Base-by-base conservation (phyloP, 2,113 vertebrate species). In the Microtus montanus region DNA sequence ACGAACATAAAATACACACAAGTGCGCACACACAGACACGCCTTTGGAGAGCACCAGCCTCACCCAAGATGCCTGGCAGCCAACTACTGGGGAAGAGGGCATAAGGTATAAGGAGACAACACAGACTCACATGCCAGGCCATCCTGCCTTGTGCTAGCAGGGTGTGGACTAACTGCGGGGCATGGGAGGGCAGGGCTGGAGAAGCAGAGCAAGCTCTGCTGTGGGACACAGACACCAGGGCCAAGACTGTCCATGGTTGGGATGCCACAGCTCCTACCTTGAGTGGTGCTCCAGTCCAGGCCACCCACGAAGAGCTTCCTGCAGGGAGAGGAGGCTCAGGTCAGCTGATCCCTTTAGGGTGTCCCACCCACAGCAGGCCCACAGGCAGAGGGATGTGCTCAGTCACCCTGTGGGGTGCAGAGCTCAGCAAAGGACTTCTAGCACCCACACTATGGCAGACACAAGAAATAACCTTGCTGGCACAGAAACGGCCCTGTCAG, bases 261-360 rank as follows among this genome's bases (percentile, higher is more conserved):
- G 3, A 6, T 7, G 28, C 19, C 68, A 33, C 14, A n/a, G 77
- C 63, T 95, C 99, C 98, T 97, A 99, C 99, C 99, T 99, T 99
- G 99, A 28, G 99, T 99, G 7, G 99, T 99, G 95, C 99, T 99
- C 99, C 99, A 99, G 98, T 99, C 99, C 95, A 99, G 98, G 96
- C 99, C 99, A 95, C 99, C 99, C 98, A 99, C 99, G 97, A 99
- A 99, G 89, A 99, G 99, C 98, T 99, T 99, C 94, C 99, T 99
- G 98, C 87, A 98, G 99, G 70, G 95, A 93, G 66, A 93, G 74
- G 97, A 12, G 96, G 28, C 30, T 89, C 11, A 75, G 87, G 87
- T 73, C 94, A 98, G 94, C 92, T 20, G 4, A 63, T 11, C 14
- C 54, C 33, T 49, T 44, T 17, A 47, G 47, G 33, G 20, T 1